Conservation (phyloP, 2,797 vertebrate species). For the Microctenopoma steveboyesi region DNA sequence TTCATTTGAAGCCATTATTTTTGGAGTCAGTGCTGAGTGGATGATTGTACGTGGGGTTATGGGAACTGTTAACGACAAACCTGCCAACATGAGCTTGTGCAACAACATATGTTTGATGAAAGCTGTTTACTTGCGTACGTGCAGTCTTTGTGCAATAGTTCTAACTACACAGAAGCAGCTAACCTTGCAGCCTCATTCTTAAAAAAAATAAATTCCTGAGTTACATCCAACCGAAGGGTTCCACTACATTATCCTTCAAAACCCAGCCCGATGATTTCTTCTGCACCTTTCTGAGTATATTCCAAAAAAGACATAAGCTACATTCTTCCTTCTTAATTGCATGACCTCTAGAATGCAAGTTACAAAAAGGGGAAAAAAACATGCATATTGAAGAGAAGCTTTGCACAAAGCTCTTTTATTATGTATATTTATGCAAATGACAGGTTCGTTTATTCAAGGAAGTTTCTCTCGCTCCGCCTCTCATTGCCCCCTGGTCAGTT, state of each 20-base stretch:
- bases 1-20: conserved; percentile 49
- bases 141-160: conserved; percentile 18
- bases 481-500: conserved; percentile 68
- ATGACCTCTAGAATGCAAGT: conserved; percentile 70
- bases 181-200: conserved; percentile 13
- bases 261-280: conserved; percentile 35
- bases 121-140: conserved; percentile 1
- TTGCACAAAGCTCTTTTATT: conserved; percentile 77
- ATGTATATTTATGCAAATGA: conserved; percentile 84
- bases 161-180: conserved; percentile 2
- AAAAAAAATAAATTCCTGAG: conserved; percentile 25
- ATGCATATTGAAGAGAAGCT: conserved; percentile 78
- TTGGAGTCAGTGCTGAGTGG: conserved; percentile 35
- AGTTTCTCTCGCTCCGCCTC: conserved; percentile 67
- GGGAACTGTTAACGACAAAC: conserved; percentile 21
- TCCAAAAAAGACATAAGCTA: conserved; percentile 31
- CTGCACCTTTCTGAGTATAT: conserved; percentile 23
- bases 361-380: conserved; percentile 48
- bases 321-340: conserved; percentile 67
- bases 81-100: conserved; percentile 16
- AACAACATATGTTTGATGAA: conserved; percentile 6
- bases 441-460: conserved; percentile 76
- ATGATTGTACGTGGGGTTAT: conserved; percentile 23
- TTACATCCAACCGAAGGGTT: conserved; percentile 52
- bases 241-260: conserved; percentile 46